Conservation (phyloP, 2,797 vertebrate species). For the Lophius americanus region DNA sequence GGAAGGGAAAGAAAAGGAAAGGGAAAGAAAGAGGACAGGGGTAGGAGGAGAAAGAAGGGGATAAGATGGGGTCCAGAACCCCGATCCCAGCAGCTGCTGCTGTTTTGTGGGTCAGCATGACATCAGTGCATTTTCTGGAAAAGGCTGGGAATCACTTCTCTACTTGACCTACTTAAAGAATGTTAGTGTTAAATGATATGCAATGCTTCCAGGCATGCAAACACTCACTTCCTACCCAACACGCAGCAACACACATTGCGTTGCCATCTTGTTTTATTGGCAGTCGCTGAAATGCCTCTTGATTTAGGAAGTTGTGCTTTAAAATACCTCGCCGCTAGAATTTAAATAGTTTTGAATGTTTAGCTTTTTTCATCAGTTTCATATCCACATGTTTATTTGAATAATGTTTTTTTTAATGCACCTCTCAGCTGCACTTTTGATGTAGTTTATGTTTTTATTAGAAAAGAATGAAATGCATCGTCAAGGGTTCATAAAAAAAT, state of each 20-base stretch:
- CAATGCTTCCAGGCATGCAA: conserved; percentile 66
- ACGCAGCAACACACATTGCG: conserved; percentile 55
- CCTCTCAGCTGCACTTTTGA: conserved; percentile 2
- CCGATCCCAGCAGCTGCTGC: conserved; percentile 72
- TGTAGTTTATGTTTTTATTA: background rate
- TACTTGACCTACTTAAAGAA: conserved; percentile 79
- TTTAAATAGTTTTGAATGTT: conserved; percentile 20
- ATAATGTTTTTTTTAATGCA: conserved; percentile 16
- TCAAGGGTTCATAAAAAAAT: conserved; percentile 25
- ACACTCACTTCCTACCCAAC: conserved; percentile 65
- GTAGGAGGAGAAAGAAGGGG: conserved; percentile 27
- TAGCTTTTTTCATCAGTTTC: conserved; percentile 23
- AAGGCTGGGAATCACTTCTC: conserved; percentile 71
- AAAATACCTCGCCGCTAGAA: conserved; percentile 16
- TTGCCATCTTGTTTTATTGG: conserved; percentile 66
- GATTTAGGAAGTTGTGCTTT: conserved; percentile 39
- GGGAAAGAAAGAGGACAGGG: conserved; percentile 10
- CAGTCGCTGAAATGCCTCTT: conserved; percentile 60
- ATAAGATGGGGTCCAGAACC: conserved; percentile 55
- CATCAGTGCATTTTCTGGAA: conserved; percentile 76
- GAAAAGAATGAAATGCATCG: conserved; percentile 4
- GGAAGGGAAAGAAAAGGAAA: background rate
- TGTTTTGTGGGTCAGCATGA: conserved; percentile 79
- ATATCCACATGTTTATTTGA: background rate
- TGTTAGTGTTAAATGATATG: conserved; percentile 73